Conservation (phyloP, 2,113 vertebrate species). For the Saccopteryx bilineata region DNA sequence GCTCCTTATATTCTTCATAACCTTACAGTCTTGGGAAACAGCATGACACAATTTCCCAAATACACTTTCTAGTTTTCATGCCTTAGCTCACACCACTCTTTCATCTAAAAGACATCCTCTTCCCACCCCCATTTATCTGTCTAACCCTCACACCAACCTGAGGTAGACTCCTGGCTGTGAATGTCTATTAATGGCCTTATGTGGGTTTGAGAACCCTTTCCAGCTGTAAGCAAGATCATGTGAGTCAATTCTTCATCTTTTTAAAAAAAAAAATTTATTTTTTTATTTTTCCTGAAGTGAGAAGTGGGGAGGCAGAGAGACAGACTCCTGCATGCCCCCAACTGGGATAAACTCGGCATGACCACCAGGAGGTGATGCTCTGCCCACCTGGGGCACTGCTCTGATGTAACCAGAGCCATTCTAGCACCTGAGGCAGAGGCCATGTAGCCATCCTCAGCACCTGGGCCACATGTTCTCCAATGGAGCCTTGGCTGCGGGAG, state of each 20-base stretch:
- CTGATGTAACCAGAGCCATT: no score
- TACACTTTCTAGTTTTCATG: conserved; percentile 3
- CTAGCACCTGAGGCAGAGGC: no score
- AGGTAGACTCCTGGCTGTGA: not conserved
- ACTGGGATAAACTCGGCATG: no score
- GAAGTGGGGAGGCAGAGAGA: no score
- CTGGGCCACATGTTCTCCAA: no score
- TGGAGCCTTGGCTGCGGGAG: no score
- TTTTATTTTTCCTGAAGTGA: no score
- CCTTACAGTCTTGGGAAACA: not conserved
- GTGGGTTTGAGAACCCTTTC: not conserved
- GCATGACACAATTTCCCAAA: not conserved
- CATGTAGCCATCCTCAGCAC: no score
- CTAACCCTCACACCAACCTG: not conserved
- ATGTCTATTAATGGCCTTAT: not conserved
- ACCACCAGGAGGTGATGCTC: no score
- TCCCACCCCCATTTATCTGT: not conserved
- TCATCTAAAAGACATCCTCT: not conserved
- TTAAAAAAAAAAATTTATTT: no score
- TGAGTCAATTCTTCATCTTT: not conserved
- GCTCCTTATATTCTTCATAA: not conserved
- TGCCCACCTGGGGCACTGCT: no score
- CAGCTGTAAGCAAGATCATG: not conserved
- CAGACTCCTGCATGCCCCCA: no score
- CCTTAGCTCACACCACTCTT: not conserved